phyloP scores from a whole-genome alignment of 2,113 vertebrate species.

The Neoarius graeffei region DNA sequence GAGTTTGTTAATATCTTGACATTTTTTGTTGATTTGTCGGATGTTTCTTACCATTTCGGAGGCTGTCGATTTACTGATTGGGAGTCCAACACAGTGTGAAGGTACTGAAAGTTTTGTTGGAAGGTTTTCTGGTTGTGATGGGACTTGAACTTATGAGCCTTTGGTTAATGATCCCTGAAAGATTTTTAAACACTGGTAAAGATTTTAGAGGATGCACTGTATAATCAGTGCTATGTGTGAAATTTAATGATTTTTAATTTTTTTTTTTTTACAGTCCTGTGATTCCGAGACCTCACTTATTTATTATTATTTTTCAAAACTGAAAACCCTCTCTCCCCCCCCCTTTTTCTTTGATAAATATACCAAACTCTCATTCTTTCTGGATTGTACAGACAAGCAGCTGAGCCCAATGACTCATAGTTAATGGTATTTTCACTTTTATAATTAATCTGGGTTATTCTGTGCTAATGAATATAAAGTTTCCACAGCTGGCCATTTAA shows the following conservation, averaged over 20 bases:
- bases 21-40: background rate
- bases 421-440: constrained; percentile 25
- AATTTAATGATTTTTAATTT: background rate
- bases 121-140: background rate
- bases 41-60: background rate
- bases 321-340: too few relatives aligned
- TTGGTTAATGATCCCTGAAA: background rate
- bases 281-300: background rate
- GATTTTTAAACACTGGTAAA: background rate
- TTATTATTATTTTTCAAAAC: too few relatives aligned
- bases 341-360: too few relatives aligned
- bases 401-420: background rate
- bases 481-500: background rate
- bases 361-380: background rate
- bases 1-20: background rate
- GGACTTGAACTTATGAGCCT: background rate
- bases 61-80: background rate
- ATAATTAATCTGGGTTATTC: constrained; percentile 32
- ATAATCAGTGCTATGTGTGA: background rate
- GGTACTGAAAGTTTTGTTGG: background rate
- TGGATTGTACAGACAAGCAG: background rate
- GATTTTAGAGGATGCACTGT: background rate
- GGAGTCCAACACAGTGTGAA: background rate
- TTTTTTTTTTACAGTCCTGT: background rate
- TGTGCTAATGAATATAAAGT: constrained; percentile 37